Evolutionary conservation across 2,797 vertebrate genomes (phyloP).

Genomic region (Trichosurus vulpecula): DNA sequence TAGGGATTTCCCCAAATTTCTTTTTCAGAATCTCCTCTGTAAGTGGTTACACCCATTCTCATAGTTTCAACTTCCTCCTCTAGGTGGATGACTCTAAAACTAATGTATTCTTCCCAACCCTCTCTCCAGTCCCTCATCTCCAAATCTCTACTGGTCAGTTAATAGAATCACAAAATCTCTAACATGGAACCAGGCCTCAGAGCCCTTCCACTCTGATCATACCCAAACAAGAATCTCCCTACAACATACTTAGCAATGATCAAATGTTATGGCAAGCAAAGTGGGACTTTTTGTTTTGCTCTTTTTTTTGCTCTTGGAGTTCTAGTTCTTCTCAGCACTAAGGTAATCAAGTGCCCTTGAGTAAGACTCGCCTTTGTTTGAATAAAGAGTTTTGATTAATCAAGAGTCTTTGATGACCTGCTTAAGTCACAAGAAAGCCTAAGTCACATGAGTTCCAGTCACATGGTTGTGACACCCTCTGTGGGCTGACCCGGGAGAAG

Average conservation of each 20-base stretch:
- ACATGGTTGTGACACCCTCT: too few species aligned
- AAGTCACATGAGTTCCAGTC: too few species aligned
- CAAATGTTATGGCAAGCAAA: too few species aligned
- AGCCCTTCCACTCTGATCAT: background rate
- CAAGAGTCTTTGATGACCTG: too few species aligned
- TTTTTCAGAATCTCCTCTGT: background rate
- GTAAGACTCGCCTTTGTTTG: too few species aligned
- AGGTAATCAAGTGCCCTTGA: too few species aligned
- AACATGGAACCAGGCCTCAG: background rate
- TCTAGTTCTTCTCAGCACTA: too few species aligned
- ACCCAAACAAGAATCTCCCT: background rate
- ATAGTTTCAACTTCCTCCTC: background rate
- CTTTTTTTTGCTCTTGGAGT: too few species aligned
- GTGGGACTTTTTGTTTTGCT: too few species aligned
- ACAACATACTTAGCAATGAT: background rate
- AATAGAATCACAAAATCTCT: background rate
- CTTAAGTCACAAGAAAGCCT: too few species aligned
- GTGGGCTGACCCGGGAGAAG: too few species aligned
- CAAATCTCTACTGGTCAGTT: background rate
- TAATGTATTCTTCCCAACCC: background rate
- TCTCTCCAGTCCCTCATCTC: background rate
- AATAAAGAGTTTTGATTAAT: too few species aligned
- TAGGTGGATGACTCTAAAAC: background rate
- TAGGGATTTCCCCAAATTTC: background rate
- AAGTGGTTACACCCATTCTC: background rate